A percentile compares a stretch with the other conserved stretches of the same genome.
Conservation (phyloP, 2,113 vertebrate genomes). For the Prunella fulvescens region DNA sequence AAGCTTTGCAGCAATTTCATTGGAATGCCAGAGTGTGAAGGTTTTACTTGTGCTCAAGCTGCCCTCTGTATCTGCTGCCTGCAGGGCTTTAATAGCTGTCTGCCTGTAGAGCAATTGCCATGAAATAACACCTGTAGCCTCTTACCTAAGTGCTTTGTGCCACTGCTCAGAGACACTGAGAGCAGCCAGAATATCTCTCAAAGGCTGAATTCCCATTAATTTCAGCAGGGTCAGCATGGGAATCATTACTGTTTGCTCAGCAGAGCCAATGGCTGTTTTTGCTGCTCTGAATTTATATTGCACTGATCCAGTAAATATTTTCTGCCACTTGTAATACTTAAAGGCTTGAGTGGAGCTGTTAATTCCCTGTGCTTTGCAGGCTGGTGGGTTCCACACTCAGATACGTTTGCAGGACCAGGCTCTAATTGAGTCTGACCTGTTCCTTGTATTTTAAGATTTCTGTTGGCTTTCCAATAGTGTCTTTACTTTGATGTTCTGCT, state of each 20-base stretch:
- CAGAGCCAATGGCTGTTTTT: neutral
- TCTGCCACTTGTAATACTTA: neutral
- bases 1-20: neutral
- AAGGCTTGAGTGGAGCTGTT: neutral
- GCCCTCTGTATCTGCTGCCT: neutral
- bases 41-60: neutral
- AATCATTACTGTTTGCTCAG: neutral
- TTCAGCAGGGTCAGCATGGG: neutral
- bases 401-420: neutral
- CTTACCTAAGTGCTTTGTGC: neutral
- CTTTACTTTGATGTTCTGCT: neutral
- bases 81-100: neutral
- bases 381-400: neutral
- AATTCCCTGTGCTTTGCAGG: neutral
- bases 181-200: neutral
- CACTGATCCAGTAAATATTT: conserved; percentile 10
- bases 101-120: neutral
- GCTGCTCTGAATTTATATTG: neutral
- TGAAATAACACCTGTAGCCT: neutral
- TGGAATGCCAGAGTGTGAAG: neutral
- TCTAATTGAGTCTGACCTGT: neutral
- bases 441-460: neutral
- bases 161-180: neutral
- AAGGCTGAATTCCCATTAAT: neutral
- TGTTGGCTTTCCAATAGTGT: neutral